Conservation (phyloP, 64 coral and sea anemone genomes). For the Montipora efflorescens region DNA sequence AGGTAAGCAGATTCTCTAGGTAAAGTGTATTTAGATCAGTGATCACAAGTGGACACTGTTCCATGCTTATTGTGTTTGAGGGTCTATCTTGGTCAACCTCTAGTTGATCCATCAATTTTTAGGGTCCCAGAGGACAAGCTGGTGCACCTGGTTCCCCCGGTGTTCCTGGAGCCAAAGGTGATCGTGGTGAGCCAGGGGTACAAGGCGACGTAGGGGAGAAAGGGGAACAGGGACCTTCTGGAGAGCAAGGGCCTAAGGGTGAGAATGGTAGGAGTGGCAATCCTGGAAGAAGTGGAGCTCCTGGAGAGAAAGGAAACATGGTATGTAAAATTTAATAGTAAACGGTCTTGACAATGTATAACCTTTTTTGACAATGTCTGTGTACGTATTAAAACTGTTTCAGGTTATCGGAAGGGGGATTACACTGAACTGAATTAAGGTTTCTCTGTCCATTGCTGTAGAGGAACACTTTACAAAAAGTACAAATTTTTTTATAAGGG, state of each 20-base stretch:
- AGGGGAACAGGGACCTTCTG: neutral
- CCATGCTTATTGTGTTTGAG: too few species aligned
- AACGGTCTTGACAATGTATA: neutral
- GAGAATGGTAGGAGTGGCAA: constrained; percentile 2
- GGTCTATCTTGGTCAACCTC: too few species aligned
- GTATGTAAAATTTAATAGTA: neutral
- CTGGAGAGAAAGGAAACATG: constrained; percentile 19
- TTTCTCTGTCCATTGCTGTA: too few species aligned
- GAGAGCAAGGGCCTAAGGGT: neutral
- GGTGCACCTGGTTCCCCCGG: neutral
- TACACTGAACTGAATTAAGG: too few species aligned
- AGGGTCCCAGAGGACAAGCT: constrained; percentile 11
- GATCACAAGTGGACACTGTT: too few species aligned
- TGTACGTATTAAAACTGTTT: too few species aligned
- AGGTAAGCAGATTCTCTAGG: neutral
- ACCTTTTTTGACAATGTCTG: too few species aligned
- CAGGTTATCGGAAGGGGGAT: too few species aligned
- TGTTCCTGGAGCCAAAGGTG: constrained; percentile 7
- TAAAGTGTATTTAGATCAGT: too few species aligned
- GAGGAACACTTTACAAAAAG: too few species aligned
- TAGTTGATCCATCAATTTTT: neutral
- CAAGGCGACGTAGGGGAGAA: neutral
- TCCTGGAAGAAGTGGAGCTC: neutral
- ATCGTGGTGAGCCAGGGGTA: neutral
- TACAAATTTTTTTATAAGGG: too few species aligned